phyloP scores from a whole-genome alignment of 2,888 invertebrate genomes.

The Harpagoxenus sublaevis region DNA sequence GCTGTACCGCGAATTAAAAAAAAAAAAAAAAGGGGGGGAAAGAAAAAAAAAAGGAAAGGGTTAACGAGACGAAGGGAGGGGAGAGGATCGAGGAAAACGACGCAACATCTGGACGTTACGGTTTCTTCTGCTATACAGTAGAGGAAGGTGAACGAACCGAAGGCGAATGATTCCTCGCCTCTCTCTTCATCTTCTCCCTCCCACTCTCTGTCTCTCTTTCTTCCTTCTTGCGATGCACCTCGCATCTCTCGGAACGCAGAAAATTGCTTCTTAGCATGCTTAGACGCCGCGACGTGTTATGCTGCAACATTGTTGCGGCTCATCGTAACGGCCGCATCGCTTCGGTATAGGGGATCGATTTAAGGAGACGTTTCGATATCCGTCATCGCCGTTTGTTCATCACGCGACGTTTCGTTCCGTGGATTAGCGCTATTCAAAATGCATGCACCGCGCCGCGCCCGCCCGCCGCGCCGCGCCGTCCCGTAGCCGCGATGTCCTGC shows the following conservation, averaged over 20 bases:
- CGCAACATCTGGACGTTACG: constrained; percentile 65
- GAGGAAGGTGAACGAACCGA: constrained; percentile 74
- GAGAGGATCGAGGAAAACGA: constrained; percentile 6
- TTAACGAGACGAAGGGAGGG: constrained; percentile 17
- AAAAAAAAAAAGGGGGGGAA: background rate
- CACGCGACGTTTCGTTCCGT: background rate
- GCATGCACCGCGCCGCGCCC: background rate
- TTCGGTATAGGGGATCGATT: background rate
- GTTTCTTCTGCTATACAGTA: constrained; percentile 46
- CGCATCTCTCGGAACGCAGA: constrained; percentile 8
- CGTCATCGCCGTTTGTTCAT: background rate
- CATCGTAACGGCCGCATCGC: constrained; percentile 7
- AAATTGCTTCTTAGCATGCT: constrained; percentile 42
- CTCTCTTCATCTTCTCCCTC: constrained; percentile 34
- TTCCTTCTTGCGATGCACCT: constrained; percentile 21
- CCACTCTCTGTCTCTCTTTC: constrained; percentile 23
- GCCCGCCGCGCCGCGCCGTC: constrained; percentile 1
- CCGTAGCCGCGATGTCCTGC: constrained; percentile 61
- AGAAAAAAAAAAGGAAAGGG: constrained; percentile 6
- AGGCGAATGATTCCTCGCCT: constrained; percentile 46
- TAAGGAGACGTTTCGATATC: background rate
- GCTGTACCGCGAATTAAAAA: background rate
- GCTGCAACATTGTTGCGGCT: constrained; percentile 15
- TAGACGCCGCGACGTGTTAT: constrained; percentile 32
- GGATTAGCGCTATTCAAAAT: constrained; percentile 50